Evolutionary conservation across 2,888 invertebrate species (phyloP), one percentile per base, ranked within the genome.

Genomic region (Caenorhabditis sp.): DNA sequence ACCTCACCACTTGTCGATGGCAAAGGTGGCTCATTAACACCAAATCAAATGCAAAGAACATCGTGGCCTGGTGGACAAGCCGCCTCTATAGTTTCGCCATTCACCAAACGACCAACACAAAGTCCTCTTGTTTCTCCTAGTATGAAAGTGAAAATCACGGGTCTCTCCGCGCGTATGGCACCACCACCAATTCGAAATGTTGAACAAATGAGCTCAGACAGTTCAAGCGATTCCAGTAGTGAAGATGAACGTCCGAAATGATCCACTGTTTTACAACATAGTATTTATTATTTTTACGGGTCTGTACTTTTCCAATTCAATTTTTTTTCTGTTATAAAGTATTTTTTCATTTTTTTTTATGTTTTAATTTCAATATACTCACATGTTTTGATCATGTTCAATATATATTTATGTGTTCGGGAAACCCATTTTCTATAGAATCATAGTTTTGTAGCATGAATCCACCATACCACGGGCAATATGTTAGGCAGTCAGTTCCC

Each of bases 191-290:
- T 77, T 7, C 54, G 59, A 20, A 70, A 71, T 25, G 70, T 80
- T 20, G 78, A 68, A 49, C 72, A 78, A 65, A 84, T 85, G 84
- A 81, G 82, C 36, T 83, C 83, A 14, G 85, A 82, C 54, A 77
- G 77, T 23, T 77, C 77, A 49, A 79, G 74, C 23, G 71, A 72
- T 14, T 83, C 83, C 7, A 80, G 81, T 54, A 83, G 82, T 53
- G 82, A 83, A 5, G 84, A 79, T 54, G 82, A 81, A 20, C 63
- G 67, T 26, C 36, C n/a, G 5, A 7, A 58, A 23, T 36, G 21
- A 36, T 50, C 17, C 20, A n/a, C 17, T 50, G 8, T 4, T 21
- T 23, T 20, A 10, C 1, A 2, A 23, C 1, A 17, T 1, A 7
- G 21, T 20, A 17, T 52, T 21, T n/a, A 8, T 20, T 21, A 21